Conservation (phyloP, 1,140 invertebrate species). For the Drosophila oshimai region DNA sequence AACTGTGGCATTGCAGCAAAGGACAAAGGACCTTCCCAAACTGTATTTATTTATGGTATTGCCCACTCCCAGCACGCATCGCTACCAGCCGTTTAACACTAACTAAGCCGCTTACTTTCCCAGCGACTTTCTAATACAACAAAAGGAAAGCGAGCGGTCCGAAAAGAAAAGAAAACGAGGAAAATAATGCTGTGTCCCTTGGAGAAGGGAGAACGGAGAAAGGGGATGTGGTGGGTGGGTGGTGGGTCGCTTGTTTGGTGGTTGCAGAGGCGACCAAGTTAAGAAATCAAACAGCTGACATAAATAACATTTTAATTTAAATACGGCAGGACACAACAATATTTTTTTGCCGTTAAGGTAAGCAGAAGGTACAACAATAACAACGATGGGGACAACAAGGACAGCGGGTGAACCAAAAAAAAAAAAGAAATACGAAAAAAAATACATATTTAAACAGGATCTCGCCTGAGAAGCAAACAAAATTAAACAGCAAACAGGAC, state of each 20-base stretch:
- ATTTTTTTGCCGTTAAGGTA: conserved; percentile 78
- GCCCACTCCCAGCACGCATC: conserved; percentile 1
- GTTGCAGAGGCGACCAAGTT: conserved; percentile 47
- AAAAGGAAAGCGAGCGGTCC: conserved; percentile 11
- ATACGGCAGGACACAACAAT: conserved; percentile 75
- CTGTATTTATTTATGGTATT: background rate
- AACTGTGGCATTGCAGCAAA: background rate
- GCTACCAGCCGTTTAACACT: conserved; percentile 74
- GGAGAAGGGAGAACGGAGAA: background rate
- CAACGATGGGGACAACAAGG: conserved; percentile 33
- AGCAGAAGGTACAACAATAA: conserved; percentile 64
- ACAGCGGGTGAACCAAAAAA: conserved; percentile 14
- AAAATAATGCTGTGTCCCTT: conserved; percentile 52
- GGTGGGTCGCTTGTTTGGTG: background rate
- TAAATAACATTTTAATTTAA: conserved; percentile 82
- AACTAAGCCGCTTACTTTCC: conserved; percentile 75
- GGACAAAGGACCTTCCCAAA: background rate
- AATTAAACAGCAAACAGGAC: conserved; percentile 71
- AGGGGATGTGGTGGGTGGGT: background rate
- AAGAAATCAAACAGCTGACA: conserved; percentile 81
- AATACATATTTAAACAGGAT: conserved; percentile 77
- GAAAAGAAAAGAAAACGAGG: conserved; percentile 29
- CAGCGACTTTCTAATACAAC: conserved; percentile 59
- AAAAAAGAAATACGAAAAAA: conserved; percentile 32
- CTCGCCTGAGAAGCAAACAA: conserved; percentile 67